Percentiles rank a stretch among this genome's conserved stretches.
These are phyloP conservation scores for Xanthorhoe designata DNA, from an alignment of 2,888 invertebrate genomes.

Conservation along the genomic window DNA sequence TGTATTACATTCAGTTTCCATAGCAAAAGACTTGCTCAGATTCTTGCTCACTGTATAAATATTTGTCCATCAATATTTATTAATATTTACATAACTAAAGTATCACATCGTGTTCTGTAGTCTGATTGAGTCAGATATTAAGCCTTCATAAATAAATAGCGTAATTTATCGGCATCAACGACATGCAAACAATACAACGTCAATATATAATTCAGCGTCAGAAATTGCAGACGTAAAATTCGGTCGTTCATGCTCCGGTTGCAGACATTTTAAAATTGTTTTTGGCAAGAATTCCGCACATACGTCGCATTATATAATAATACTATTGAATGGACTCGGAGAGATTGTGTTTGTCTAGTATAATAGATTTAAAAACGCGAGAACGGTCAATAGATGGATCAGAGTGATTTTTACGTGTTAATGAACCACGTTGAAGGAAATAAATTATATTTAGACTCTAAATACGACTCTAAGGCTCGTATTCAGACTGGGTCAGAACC, in stretches of 20 bases:
- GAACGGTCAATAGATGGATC: too few species aligned
- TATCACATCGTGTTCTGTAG: background rate
- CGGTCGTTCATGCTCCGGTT: conserved; percentile 19
- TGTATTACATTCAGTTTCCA: too few species aligned
- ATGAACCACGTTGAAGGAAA: too few species aligned
- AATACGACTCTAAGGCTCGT: too few species aligned
- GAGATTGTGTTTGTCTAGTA: too few species aligned
- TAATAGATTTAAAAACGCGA: too few species aligned
- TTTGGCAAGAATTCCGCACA: conserved; percentile 6
- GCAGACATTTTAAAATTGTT: conserved; percentile 25
- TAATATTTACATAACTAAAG: background rate
- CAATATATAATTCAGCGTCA: conserved; percentile 24
- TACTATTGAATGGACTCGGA: background rate
- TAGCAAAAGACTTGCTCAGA: background rate
- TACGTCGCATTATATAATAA: conserved; percentile 5
- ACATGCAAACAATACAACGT: conserved; percentile 15
- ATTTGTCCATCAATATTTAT: background rate
- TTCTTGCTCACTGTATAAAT: background rate
- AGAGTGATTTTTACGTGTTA: too few species aligned
- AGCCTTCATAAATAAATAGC: conserved; percentile 11
- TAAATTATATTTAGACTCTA: too few species aligned
- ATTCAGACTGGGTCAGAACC: too few species aligned
- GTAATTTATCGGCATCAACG: conserved; percentile 14
- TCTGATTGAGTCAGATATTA: conserved; percentile 13
- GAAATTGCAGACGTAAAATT: conserved; percentile 27